Evolutionary conservation across 2,797 vertebrate species (phyloP), one percentile per base, ranked within the genome.

Genomic region (Carduelis carduelis): DNA sequence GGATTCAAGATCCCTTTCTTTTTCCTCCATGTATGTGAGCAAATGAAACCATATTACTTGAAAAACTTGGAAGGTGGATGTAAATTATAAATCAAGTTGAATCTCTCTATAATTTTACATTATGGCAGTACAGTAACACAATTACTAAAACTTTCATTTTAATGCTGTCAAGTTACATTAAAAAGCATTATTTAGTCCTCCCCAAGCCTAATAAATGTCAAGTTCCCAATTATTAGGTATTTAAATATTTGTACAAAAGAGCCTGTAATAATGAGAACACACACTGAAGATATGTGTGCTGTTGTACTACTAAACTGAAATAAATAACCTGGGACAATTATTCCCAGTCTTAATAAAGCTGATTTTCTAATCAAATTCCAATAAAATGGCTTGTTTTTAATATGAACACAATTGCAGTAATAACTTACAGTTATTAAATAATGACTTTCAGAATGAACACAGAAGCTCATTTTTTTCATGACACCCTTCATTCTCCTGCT

Each of bases 231-330:
- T 95, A 96, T 71, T 83, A 89, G 68, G 44, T 72, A 83, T 90
- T 97, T 94, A 95, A 96, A 94, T 96, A 97, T 96, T 97, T 96
- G 87, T 84, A 84, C 57, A 84, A 70, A 70, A 78, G 70, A 91
- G 22, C 37, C 50, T 79, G 87, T 78, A 89, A 94, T 94, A 96
- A 95, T 50, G 64, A 81, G 78, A 95, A 77, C 5, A 85, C 41
- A 79, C 68, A 49, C 39, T 93, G 78, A 69, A 95, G 66, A 69
- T 80, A 77, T 28, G 39, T 44, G 23, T 87, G 82, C 53, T 87
- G 41, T 49, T 89, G n/a, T 56, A 68, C 83, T 64, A 80, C 35
- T 94, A 77, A 90, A 93, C 22, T 39, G 52, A 95, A 74, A 96
- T 93, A 91, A 95, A 94, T 94, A 69, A 92, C 75, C 60, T 78